phyloP scores from a whole-genome alignment of 1,140 invertebrate species.

The Bombus picipes region DNA sequence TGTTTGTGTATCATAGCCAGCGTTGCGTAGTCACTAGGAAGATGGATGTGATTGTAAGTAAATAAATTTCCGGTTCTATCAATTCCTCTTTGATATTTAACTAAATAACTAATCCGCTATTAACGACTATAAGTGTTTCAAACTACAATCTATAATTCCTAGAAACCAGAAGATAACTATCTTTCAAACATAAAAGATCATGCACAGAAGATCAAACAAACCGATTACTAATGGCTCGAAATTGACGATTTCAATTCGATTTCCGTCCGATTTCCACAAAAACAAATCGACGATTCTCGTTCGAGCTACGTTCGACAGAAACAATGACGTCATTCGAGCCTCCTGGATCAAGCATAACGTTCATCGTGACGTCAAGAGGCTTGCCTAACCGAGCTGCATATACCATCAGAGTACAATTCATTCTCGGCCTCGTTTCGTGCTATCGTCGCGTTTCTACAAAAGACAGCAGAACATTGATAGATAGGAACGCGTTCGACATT shows the following conservation, averaged over 20 bases:
- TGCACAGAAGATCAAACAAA: too few relatives aligned
- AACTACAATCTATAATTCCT: too few relatives aligned
- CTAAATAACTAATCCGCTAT: too few relatives aligned
- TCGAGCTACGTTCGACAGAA: neutral
- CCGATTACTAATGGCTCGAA: too few relatives aligned
- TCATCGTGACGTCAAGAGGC: neutral
- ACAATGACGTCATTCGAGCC: neutral
- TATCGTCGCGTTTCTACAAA: neutral
- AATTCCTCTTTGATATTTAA: too few relatives aligned
- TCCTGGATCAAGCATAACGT: neutral
- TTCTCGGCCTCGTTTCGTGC: neutral
- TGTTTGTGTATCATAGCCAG: too few relatives aligned
- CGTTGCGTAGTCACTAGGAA: too few relatives aligned
- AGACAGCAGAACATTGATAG: neutral
- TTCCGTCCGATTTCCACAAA: neutral
- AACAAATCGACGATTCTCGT: neutral
- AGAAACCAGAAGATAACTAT: too few relatives aligned
- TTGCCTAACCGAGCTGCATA: slow-evolving; percentile 7
- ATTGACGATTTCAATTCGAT: neutral
- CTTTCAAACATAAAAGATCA: too few relatives aligned
- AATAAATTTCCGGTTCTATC: too few relatives aligned
- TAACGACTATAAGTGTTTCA: too few relatives aligned
- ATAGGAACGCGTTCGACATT: neutral
- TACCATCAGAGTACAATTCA: neutral
- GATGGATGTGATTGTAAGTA: too few relatives aligned